phyloP scores from a whole-genome alignment of 2,888 invertebrate species.

The Gibbula magus region DNA sequence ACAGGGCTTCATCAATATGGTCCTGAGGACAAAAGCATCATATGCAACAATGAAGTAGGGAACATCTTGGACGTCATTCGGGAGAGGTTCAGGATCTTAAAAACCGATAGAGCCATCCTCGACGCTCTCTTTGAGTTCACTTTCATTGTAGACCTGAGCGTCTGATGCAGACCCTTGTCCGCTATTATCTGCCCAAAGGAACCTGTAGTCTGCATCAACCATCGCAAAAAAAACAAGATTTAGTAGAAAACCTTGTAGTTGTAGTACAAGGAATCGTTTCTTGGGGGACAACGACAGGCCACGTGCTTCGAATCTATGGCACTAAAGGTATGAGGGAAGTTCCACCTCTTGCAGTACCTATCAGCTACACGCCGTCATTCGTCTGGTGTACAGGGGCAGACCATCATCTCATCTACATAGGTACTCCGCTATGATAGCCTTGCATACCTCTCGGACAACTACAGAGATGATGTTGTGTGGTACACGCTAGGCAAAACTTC shows the following conservation, averaged over 20 bases:
- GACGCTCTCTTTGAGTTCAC: too few relatives aligned
- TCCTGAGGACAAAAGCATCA: slow-evolving; percentile 38
- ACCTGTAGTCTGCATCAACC: slow-evolving; percentile 45
- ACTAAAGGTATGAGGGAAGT: slow-evolving; percentile 27
- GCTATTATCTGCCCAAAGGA: slow-evolving; percentile 44
- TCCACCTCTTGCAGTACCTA: slow-evolving; percentile 22
- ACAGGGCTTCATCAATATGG: slow-evolving; percentile 45
- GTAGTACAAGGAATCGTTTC: slow-evolving; percentile 28
- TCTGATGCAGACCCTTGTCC: slow-evolving; percentile 33
- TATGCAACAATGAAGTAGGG: slow-evolving; percentile 47
- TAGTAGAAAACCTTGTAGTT: slow-evolving; percentile 40
- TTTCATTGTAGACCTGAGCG: too few relatives aligned
- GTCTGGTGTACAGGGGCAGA: slow-evolving; percentile 32
- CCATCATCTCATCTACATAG: slow-evolving; percentile 34
- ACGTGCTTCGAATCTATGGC: slow-evolving; percentile 36
- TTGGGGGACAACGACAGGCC: slow-evolving; percentile 26
- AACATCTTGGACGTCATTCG: slow-evolving; percentile 37
- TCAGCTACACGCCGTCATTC: slow-evolving; percentile 33
- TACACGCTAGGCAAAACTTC: slow-evolving; percentile 42
- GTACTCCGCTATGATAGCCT: slow-evolving; percentile 41
- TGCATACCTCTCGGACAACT: slow-evolving; percentile 43
- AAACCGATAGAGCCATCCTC: too few relatives aligned
- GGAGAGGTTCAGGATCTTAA: slow-evolving; percentile 41
- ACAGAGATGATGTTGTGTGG: slow-evolving; percentile 44
- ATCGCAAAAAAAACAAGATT: slow-evolving; percentile 27